These are phyloP conservation scores for Acrocephalus scirpaceus DNA, from an alignment of 2,797 vertebrate genomes.

Conservation along the genomic window DNA sequence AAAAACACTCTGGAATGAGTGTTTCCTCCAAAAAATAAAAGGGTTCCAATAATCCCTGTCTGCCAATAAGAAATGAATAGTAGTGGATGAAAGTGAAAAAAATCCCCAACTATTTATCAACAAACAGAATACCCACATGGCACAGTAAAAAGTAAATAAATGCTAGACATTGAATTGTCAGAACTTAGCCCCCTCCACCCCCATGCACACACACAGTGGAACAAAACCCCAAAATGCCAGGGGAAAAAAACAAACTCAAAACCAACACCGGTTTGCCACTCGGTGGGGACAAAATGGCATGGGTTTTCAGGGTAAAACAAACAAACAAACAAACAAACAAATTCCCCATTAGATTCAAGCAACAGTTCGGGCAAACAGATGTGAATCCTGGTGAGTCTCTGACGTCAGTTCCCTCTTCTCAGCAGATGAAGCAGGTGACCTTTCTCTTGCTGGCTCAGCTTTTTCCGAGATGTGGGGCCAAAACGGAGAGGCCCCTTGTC, in stretches of 20 bases:
- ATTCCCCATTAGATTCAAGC: not conserved
- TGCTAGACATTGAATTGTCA: not conserved
- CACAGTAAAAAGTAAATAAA: not conserved
- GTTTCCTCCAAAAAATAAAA: not conserved
- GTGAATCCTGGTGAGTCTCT: not conserved
- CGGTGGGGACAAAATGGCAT: not conserved
- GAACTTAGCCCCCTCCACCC: not conserved
- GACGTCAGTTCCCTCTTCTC: fast-evolving
- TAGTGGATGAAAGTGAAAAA: not conserved
- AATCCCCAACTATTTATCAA: not conserved
- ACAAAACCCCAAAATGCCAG: not conserved
- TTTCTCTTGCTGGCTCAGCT: not conserved
- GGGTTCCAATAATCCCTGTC: not conserved
- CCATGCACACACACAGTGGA: fast-evolving
- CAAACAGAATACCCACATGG: not conserved
- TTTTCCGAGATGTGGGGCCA: fast-evolving
- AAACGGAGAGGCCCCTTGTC: fast-evolving
- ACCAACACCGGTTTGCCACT: not conserved
- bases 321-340: not conserved
- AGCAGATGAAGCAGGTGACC: not conserved
- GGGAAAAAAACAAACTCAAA: not conserved
- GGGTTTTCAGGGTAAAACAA: not conserved
- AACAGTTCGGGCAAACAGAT: not conserved
- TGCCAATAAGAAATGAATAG: not conserved
- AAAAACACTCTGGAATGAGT: not conserved